Percentiles rank a stretch among this genome's conserved stretches.
Conservation (phyloP, 2,888 invertebrate genomes). For the Mythimna vitellina region DNA sequence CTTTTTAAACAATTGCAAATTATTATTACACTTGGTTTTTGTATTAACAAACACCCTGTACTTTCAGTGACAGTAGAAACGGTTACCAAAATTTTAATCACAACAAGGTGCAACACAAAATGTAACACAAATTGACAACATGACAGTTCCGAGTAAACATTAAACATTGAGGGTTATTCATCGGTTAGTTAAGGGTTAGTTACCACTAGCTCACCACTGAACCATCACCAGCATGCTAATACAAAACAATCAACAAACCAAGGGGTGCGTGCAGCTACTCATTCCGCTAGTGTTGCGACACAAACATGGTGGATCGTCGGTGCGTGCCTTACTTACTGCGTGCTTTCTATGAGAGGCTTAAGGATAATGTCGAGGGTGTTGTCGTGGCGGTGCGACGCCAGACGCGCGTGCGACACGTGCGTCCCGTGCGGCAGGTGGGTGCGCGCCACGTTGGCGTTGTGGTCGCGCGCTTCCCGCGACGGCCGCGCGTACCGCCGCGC, state of each 20-base stretch:
- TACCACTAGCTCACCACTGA: conserved; percentile 69
- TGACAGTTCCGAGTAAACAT: conserved; percentile 64
- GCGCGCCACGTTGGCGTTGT: conserved; percentile 87
- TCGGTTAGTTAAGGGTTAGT: conserved; percentile 82
- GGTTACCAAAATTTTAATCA: conserved; percentile 61
- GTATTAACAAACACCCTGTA: conserved; percentile 23
- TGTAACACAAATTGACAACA: conserved; percentile 61
- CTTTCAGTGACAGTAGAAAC: conserved; percentile 46
- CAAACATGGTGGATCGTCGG: conserved; percentile 74
- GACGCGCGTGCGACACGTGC: conserved; percentile 78
- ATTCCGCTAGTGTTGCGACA: conserved; percentile 86
- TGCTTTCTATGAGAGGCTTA: conserved; percentile 91
- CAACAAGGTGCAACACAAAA: conserved; percentile 66
- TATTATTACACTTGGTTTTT: background rate
- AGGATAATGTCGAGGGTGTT: conserved; percentile 91
- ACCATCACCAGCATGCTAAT: conserved; percentile 81
- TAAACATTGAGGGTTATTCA: conserved; percentile 65
- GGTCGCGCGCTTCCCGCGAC: conserved; percentile 79
- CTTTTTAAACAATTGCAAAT: background rate
- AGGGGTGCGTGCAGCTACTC: conserved; percentile 85
- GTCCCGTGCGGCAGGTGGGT: conserved; percentile 66
- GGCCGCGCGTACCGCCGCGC: conserved; percentile 86
- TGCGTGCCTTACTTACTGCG: conserved; percentile 89
- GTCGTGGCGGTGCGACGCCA: conserved; percentile 82
- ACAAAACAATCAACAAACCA: conserved; percentile 79